Evolutionary conservation across 2,888 invertebrate genomes (phyloP).

Genomic region (Drosophila mayaguana): DNA sequence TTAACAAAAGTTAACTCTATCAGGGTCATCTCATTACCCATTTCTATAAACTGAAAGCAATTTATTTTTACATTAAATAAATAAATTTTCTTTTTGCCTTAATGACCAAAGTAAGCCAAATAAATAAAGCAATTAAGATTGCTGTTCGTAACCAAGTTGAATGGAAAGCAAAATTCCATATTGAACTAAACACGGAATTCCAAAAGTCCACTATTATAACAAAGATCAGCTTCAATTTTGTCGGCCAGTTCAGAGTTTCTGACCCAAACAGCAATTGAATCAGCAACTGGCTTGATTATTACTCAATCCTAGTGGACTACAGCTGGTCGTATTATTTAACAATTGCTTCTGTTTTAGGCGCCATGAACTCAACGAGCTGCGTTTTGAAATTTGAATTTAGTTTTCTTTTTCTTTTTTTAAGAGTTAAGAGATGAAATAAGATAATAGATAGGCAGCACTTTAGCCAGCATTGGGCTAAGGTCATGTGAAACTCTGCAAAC

Average conservation of each 20-base stretch:
- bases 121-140: background rate
- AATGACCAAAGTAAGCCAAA: background rate
- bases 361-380: slow-evolving; percentile 45
- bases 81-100: background rate
- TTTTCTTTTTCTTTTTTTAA: background rate
- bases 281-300: slow-evolving; percentile 62
- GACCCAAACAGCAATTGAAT: slow-evolving; percentile 29
- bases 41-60: background rate
- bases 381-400: slow-evolving; percentile 47
- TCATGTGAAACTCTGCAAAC: slow-evolving; percentile 73
- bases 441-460: slow-evolving; percentile 47
- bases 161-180: background rate
- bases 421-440: slow-evolving; percentile 25
- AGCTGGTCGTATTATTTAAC: slow-evolving; percentile 35
- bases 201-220: background rate
- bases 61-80: background rate
- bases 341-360: slow-evolving; percentile 70
- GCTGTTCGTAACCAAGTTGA: background rate
- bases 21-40: background rate
- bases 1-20: background rate
- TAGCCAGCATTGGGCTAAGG: slow-evolving; percentile 66
- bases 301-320: slow-evolving; percentile 53
- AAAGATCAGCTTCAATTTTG: slow-evolving; percentile 26
- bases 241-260: slow-evolving; percentile 34
- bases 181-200: background rate